Evolutionary conservation across 92 coral and sea anemone genomes (phyloP).

Genomic region (Porites cylindrica): DNA sequence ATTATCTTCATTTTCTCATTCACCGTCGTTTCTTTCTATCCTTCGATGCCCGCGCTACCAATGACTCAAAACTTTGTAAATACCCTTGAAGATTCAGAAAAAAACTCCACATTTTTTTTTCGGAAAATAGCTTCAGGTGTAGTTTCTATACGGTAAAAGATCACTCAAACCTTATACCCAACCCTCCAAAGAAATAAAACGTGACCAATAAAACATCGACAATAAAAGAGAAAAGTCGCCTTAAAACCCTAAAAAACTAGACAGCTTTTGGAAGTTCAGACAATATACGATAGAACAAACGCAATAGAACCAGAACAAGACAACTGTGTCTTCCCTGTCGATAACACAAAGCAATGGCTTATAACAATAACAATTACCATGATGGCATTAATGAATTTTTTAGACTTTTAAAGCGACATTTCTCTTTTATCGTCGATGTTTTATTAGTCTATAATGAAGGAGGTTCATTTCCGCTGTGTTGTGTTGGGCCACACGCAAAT

Average conservation of each 20-base stretch:
- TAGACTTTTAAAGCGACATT: neutral
- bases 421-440: slow-evolving; percentile 2
- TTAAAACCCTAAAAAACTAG: neutral
- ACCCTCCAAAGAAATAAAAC: too few relatives aligned
- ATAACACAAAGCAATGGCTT: neutral
- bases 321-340: neutral
- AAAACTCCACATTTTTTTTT: too few relatives aligned
- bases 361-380: slow-evolving; percentile 9
- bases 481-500: slow-evolving; percentile 22
- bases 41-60: too few relatives aligned
- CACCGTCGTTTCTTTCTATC: too few relatives aligned
- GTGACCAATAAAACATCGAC: slow-evolving; percentile 14
- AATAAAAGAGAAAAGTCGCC: neutral
- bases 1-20: too few relatives aligned
- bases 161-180: too few relatives aligned
- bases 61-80: too few relatives aligned
- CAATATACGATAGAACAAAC: neutral
- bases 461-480: slow-evolving; percentile 6
- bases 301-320: neutral
- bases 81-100: too few relatives aligned
- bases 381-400: neutral
- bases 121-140: too few relatives aligned
- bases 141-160: too few relatives aligned
- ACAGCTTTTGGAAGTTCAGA: neutral
- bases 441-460: slow-evolving; percentile 6